Evolutionary conservation across 2,888 invertebrate genomes (phyloP).

Genomic region (Erebia ligea): DNA sequence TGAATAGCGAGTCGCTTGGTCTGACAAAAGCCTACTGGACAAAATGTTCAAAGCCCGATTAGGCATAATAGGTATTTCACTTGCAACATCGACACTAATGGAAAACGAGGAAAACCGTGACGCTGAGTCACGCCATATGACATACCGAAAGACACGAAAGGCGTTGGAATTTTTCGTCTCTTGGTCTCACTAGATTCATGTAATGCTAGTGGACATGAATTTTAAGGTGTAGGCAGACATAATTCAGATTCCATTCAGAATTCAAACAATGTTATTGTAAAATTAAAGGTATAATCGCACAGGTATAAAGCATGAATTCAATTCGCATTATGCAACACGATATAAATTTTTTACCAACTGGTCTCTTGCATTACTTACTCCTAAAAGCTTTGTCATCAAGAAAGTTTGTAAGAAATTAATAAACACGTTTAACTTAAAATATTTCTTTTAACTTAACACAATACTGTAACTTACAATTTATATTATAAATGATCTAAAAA

Average conservation of each 20-base stretch:
- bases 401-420: too few relatives aligned
- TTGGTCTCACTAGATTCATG: not conserved
- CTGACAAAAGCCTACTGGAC: too few relatives aligned
- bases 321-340: not conserved
- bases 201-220: not conserved
- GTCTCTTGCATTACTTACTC: too few relatives aligned
- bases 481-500: too few relatives aligned
- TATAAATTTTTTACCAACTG: not conserved
- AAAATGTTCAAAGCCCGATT: not conserved
- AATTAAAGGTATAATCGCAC: not conserved
- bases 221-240: conserved; percentile 11
- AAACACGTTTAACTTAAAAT: too few relatives aligned
- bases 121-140: conserved; percentile 17
- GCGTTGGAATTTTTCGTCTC: conserved; percentile 3
- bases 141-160: conserved; percentile 22
- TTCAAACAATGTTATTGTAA: not conserved
- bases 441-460: too few relatives aligned
- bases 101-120: conserved; percentile 29
- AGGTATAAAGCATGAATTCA: not conserved
- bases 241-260: not conserved
- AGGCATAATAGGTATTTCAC: not conserved
- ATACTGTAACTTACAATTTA: too few relatives aligned
- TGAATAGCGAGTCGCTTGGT: too few relatives aligned
- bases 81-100: conserved; percentile 16
- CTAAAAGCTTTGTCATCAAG: too few relatives aligned